Percentiles rank a stretch among this genome's conserved stretches.
Conservation (phyloP, 2,797 vertebrate genomes). For the Salarias fasciatus region DNA sequence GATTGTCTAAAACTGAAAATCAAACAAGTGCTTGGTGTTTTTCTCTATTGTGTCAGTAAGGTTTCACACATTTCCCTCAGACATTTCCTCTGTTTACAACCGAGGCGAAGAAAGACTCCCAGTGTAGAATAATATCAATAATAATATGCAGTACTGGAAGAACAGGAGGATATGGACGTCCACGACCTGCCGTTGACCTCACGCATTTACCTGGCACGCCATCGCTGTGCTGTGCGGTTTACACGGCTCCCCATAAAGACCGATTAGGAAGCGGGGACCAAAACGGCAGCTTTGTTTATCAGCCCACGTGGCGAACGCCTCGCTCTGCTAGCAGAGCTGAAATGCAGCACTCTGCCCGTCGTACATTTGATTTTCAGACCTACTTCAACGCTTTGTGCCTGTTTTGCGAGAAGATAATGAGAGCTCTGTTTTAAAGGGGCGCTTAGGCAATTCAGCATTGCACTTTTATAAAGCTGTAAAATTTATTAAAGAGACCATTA, state of each 20-base stretch:
- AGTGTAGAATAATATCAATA: constrained; percentile 31
- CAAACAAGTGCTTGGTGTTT: constrained; percentile 72
- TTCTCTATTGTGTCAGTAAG: constrained; percentile 52
- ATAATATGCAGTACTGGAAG: constrained; percentile 47
- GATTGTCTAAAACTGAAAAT: constrained; percentile 84
- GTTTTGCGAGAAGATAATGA: no score
- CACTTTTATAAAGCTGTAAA: constrained; percentile 38
- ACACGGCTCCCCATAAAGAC: constrained; percentile 20
- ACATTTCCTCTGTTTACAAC: constrained; percentile 27
- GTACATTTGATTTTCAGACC: constrained; percentile 12
- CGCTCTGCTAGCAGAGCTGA: constrained; percentile 11
- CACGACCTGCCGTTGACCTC: constrained; percentile 23
- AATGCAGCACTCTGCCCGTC: constrained; percentile 14
- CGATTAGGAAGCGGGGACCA: constrained; percentile 24
- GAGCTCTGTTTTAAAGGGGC: not conserved
- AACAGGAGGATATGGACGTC: constrained; percentile 50
- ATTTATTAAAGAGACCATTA: not conserved
- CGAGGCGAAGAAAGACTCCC: constrained; percentile 16
- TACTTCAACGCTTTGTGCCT: constrained; percentile 14
- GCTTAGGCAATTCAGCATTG: constrained; percentile 47
- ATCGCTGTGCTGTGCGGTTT: constrained; percentile 35
- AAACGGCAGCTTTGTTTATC: constrained; percentile 5
- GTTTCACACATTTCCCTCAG: constrained; percentile 24
- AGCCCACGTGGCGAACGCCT: not conserved
- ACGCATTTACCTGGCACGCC: constrained; percentile 25